These are phyloP conservation scores for Laticauda colubrina DNA, from an alignment of 2,113 vertebrate genomes.

Conservation along the genomic window DNA sequence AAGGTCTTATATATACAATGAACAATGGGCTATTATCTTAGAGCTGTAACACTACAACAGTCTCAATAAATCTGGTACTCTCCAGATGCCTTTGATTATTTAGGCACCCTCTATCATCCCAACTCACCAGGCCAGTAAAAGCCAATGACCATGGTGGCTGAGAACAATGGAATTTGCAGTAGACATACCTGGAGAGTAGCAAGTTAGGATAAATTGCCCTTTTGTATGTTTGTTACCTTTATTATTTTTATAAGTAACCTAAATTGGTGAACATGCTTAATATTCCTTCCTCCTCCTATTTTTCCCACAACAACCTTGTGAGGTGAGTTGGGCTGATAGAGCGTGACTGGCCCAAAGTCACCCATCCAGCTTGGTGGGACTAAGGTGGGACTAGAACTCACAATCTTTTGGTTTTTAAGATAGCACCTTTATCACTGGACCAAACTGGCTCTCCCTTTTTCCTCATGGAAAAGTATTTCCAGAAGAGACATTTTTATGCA, in stretches of 20 bases:
- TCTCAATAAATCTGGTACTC: neutral
- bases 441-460: neutral
- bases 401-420: neutral
- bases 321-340: neutral
- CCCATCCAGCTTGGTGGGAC: neutral
- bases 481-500: neutral
- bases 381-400: neutral
- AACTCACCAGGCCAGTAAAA: neutral
- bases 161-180: neutral
- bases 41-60: neutral
- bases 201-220: neutral
- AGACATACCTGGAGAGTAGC: neutral
- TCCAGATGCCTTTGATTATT: neutral
- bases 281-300: neutral
- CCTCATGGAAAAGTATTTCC: neutral
- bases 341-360: neutral
- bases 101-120: neutral
- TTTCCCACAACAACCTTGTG: neutral
- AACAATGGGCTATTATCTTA: neutral
- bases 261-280: neutral
- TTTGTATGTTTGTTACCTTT: neutral
- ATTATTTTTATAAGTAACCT: neutral
- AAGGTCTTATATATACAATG: neutral
- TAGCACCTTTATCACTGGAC: neutral
- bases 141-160: neutral